Evolutionary conservation across 2,113 vertebrate genomes (phyloP), one percentile per base, ranked within the genome.

Genomic region (Harpagus bidentatus): DNA sequence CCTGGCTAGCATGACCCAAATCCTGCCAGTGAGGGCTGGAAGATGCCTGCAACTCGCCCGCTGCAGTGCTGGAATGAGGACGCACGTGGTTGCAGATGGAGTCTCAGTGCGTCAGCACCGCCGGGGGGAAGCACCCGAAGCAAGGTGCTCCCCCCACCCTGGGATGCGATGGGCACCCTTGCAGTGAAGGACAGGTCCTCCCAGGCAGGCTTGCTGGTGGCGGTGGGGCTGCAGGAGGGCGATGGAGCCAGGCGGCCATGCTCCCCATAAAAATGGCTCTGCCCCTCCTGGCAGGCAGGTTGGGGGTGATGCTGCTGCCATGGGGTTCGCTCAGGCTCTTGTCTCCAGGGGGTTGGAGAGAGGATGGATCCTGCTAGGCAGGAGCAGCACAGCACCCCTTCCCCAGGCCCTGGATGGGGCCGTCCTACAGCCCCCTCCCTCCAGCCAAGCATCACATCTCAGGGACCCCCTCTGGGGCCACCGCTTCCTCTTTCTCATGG

Each of bases 1-100:
- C 53, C 45, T 65, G 79, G 79, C 56, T 93, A 71, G 61, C 42
- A 14, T 95, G 96, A 96, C 96, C 95, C 93, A 94, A 93, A 97
- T 97, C 90, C 81, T 23, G 4, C 22, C 0, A 1, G 48, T 0
- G 0, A 74, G 38, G 90, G 69, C 45, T 93, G 94, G 90, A 67
- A 94, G 89, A 73, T 0, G 32, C 61, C 38, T 38, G 56, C 83
- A 47, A 88, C 73, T 70, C 42, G 0, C 61, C 42, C 7, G 11
- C 83, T 8, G 91, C 86, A 71, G 59, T 84, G 89, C 89, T 84
- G 91, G 84, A 97, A 85, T 38, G 84, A 94, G 95, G 93, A 85
- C 47, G 20, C 66, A 28, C 10, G 11, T 3, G 5, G 56, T 50
- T 84, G 90, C 93, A 91, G 95, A 82, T 80, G 95, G 92, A 97